Conservation (phyloP, 2,113 vertebrate genomes). For the Erinaceus europaeus region DNA sequence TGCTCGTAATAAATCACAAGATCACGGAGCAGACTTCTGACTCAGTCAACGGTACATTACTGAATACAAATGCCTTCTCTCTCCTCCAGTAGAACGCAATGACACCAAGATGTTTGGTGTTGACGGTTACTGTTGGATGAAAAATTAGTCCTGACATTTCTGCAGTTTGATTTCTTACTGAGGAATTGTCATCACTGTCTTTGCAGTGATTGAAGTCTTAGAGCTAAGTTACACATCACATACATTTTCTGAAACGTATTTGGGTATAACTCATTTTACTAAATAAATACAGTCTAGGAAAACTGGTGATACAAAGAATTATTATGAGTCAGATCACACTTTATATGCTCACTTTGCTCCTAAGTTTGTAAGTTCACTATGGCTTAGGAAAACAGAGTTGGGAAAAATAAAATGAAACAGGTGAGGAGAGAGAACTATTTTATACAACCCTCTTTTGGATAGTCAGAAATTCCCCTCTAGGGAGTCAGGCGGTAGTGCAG, state of each 20-base stretch:
- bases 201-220: not conserved
- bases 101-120: not conserved
- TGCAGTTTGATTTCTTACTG: conserved; percentile 19
- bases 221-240: not conserved
- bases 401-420: not conserved
- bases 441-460: not conserved
- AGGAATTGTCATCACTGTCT: conserved; percentile 5
- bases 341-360: not conserved
- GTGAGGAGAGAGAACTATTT: not conserved
- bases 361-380: not conserved
- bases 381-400: not conserved
- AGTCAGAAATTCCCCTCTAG: not conserved
- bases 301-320: not conserved
- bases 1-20: conserved; percentile 18
- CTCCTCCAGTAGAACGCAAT: not conserved
- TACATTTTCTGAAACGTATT: not conserved
- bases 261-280: not conserved
- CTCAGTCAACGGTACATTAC: not conserved
- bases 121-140: conserved; percentile 16
- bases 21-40: not conserved
- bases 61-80: conserved; percentile 25
- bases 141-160: conserved; percentile 38
- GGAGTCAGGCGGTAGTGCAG: too few species aligned
- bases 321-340: not conserved
- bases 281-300: not conserved